Evolutionary conservation across 2,797 vertebrate genomes (phyloP).

Genomic region (Centroberyx gerrardi): DNA sequence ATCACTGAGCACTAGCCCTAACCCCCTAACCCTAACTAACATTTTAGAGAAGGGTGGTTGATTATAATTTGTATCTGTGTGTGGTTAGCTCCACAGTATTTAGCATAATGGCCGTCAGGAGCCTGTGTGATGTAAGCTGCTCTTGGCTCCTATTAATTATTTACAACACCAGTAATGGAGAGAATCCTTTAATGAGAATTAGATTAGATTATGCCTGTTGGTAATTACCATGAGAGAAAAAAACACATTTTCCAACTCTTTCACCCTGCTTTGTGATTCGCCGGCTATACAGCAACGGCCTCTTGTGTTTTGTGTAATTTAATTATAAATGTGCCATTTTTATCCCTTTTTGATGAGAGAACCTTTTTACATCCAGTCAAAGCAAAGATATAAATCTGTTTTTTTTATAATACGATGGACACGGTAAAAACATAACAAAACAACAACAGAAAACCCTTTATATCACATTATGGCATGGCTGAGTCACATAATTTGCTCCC

Average conservation of each 20-base stretch:
- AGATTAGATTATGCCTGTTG: conserved; percentile 22
- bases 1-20: too few species aligned
- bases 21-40: too few species aligned
- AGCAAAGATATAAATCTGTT: not conserved
- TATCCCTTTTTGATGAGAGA: not conserved
- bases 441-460: too few species aligned
- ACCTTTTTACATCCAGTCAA: not conserved
- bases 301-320: too few species aligned
- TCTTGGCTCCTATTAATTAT: conserved; percentile 40
- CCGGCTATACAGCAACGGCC: not conserved
- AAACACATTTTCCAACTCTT: conserved; percentile 6
- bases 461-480: not conserved
- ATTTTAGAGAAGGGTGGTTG: too few species aligned
- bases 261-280: not conserved
- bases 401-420: not conserved
- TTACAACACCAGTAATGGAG: conserved; percentile 13
- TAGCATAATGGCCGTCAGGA: conserved; percentile 2
- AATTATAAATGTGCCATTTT: too few species aligned
- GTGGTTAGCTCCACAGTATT: conserved; percentile 22
- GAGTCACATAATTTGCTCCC: not conserved
- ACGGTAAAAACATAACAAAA: not conserved
- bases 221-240: conserved; percentile 17
- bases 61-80: conserved; percentile 3
- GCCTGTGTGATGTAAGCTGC: not conserved
- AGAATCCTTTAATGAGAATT: conserved; percentile 27